Percentiles rank a stretch among this genome's conserved stretches.
These are phyloP conservation scores for Hystrix cristata DNA, from an alignment of 2,113 vertebrate genomes.

Conservation along the genomic window DNA sequence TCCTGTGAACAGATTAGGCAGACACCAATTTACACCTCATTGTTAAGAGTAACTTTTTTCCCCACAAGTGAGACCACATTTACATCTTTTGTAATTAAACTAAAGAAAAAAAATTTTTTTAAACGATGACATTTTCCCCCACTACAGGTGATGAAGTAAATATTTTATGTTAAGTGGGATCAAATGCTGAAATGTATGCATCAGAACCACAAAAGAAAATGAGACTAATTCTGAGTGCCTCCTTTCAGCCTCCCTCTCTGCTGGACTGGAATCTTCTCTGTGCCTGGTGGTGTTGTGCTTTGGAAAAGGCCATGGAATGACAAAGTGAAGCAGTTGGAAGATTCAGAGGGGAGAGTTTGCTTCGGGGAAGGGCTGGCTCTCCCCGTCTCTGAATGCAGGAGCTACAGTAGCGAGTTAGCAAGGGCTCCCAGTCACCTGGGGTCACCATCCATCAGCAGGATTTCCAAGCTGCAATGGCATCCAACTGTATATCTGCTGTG, in stretches of 20 bases:
- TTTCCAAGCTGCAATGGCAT: fast-evolving
- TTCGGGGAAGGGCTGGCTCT: not conserved
- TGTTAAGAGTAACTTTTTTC: slow-evolving; percentile 79
- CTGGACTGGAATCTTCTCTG: not conserved
- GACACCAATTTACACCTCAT: slow-evolving; percentile 84
- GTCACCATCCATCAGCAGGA: not conserved
- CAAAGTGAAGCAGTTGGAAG: slow-evolving; percentile 13
- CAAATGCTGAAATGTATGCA: not conserved
- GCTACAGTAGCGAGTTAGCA: not conserved
- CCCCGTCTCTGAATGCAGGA: not conserved
- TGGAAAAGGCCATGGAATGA: slow-evolving; percentile 54
- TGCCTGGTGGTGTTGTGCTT: slow-evolving; percentile 1
- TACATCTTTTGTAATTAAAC: slow-evolving; percentile 72
- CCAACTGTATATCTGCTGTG: slow-evolving; percentile 3
- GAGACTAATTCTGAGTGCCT: not conserved
- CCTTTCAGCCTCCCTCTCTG: not conserved
- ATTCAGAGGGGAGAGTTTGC: not conserved
- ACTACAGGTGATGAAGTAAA: slow-evolving; percentile 60
- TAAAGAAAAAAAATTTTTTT: slow-evolving; percentile 14
- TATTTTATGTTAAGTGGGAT: slow-evolving; percentile 65
- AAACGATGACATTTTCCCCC: not conserved
- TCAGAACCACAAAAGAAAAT: not conserved
- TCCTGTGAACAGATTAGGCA: slow-evolving; percentile 77
- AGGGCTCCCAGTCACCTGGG: not conserved
- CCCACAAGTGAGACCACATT: slow-evolving; percentile 70